Base-by-base conservation (phyloP, 2,797 vertebrate species). In the Clarias pachynema region DNA sequence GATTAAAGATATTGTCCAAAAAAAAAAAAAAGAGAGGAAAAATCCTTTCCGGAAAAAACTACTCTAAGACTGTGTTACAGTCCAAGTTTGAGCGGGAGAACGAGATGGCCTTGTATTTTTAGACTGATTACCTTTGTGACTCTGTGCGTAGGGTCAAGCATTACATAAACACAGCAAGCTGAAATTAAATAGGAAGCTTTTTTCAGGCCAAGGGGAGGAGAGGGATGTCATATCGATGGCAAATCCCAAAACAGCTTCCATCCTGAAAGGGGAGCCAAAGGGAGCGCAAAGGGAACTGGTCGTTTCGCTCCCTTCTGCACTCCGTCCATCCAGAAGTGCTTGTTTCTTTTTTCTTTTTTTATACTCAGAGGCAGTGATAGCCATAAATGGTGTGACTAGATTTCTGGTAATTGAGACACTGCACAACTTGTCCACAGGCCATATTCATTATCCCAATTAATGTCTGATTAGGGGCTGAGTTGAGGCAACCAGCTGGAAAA, bases 21-120 rank as follows among this genome's bases (percentile, higher is more conserved):
- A 59, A 57, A 49, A 75, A 0, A 37, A 37, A 37, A 5, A 37
- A 37, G 49, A 91, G 91, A 92, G 15, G 91, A 91, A 92, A 92
- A 93, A 89, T 90, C 87, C 92, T 89, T 93, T 91, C 93, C 94
- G 94, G 94, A 94, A 95, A 94, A 94, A 94, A 95, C 94, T 93
- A 95, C 93, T 95, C 91, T 91, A 93, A 86, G 57, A 82, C 81
- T 79, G 84, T 90, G 86, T 91, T 89, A 86, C 87, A 89, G 87
- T 75, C 57, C 87, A 89, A 89, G 86, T 86, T 87, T 84, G 89
- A 90, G 90, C 88, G 90, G 89, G 87, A 87, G 86, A 89, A 75
- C 87, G 87, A 84, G 75, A 62, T 56, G 10, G 53, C 69, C 69
- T 86, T 81, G 87, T 95, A 94, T 94, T 94, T 93, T 93, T 94